A percentile compares a stretch with the other conserved stretches of the same genome.
Conservation (phyloP, 2,797 vertebrate genomes). For the Sebastes hubbsi region DNA sequence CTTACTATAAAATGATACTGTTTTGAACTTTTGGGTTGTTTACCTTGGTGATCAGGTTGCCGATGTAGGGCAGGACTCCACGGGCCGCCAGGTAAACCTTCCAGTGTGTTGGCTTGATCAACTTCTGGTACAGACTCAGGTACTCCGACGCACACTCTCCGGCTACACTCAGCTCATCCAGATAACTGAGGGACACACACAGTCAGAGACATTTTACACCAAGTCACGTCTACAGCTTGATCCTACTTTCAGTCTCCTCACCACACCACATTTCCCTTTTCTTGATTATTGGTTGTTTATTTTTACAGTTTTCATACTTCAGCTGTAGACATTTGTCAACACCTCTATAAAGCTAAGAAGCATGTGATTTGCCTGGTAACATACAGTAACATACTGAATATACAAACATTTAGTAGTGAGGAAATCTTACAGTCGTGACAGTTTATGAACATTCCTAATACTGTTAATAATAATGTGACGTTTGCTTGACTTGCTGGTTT, state of each 20-base stretch:
- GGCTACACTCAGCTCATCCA: slow-evolving; percentile 95
- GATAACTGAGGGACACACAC: slow-evolving; percentile 83
- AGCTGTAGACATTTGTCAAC: background rate
- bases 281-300: background rate
- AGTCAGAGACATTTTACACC: background rate
- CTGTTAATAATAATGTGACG: background rate
- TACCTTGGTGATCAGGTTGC: slow-evolving; percentile 98
- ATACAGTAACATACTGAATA: background rate
- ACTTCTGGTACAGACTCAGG: slow-evolving; percentile 95
- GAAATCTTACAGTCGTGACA: background rate
- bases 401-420: background rate
- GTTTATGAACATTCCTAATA: background rate
- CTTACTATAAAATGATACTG: background rate
- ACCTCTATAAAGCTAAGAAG: background rate
- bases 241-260: background rate
- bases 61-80: slow-evolving; percentile 95
- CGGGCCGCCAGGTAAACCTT: slow-evolving; percentile 97
- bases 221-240: background rate
- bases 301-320: background rate
- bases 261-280: background rate
- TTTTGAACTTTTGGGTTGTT: background rate
- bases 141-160: slow-evolving; percentile 98
- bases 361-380: background rate
- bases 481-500: background rate
- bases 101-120: slow-evolving; percentile 97